These are phyloP conservation scores for Cheilosia soror DNA, from an alignment of 2,888 invertebrate genomes.

Conservation along the genomic window DNA sequence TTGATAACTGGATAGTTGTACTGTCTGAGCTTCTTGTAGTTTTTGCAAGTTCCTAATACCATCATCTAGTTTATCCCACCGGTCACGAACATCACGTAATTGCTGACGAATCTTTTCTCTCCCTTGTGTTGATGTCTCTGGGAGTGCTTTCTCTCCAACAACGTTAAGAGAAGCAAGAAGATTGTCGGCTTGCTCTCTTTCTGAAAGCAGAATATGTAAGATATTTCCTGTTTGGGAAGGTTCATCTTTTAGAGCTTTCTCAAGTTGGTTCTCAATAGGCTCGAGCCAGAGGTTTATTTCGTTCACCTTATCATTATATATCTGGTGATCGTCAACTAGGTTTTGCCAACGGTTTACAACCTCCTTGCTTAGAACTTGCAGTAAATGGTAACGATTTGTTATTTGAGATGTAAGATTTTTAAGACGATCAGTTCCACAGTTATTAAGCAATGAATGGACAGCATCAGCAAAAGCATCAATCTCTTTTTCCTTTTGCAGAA, in stretches of 20 bases:
- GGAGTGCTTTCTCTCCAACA: conserved; percentile 94
- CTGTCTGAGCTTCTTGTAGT: conserved; percentile 91
- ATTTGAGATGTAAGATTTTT: conserved; percentile 95
- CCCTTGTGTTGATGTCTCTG: conserved; percentile 96
- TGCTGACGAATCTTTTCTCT: conserved; percentile 95
- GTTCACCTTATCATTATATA: conserved; percentile 89
- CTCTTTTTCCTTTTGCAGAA: conserved; percentile 92
- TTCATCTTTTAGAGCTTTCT: conserved; percentile 87
- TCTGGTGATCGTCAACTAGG: conserved; percentile 92
- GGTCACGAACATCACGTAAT: conserved; percentile 90
- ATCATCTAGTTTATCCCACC: conserved; percentile 95
- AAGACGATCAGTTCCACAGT: conserved; percentile 93
- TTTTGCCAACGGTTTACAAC: conserved; percentile 93
- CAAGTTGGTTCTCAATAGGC: conserved; percentile 89
- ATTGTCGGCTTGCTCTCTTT: conserved; percentile 93
- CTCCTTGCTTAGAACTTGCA: conserved; percentile 93
- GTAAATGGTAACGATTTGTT: conserved; percentile 92
- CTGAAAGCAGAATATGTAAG: conserved; percentile 89
- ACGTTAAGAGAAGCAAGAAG: conserved; percentile 90
- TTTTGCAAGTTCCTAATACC: conserved; percentile 93
- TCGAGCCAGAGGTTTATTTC: conserved; percentile 91
- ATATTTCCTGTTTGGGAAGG: conserved; percentile 88
- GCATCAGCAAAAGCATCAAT: conserved; percentile 95
- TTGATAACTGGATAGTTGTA: conserved; percentile 93
- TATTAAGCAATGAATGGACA: conserved; percentile 93